A percentile compares a stretch with the other conserved stretches of the same genome.
Conservation (phyloP, 2,797 vertebrate species). For the Crax fasciolata region DNA sequence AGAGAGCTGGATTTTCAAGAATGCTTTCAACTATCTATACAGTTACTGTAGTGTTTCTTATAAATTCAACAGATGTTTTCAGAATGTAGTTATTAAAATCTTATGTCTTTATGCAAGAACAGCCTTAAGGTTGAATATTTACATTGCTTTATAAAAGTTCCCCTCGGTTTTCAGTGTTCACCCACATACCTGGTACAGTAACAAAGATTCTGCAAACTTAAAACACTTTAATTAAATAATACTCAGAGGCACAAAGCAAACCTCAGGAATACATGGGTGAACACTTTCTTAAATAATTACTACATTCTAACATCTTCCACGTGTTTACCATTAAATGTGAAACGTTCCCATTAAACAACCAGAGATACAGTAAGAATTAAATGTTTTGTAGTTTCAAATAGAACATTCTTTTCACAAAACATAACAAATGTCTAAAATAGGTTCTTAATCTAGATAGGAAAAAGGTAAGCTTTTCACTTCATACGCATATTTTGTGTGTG, state of each 20-base stretch:
- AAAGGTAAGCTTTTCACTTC: slow-evolving; percentile 87
- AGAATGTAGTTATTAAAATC: slow-evolving; percentile 85
- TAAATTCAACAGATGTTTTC: slow-evolving; percentile 84
- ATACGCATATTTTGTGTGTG: slow-evolving; percentile 82
- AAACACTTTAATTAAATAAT: slow-evolving; percentile 86
- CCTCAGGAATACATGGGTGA: slow-evolving; percentile 84
- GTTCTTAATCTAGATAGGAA: slow-evolving; percentile 88
- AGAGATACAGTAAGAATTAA: slow-evolving; percentile 88
- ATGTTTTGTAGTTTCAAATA: slow-evolving; percentile 87
- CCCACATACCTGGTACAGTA: slow-evolving; percentile 85
- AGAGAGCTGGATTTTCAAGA: slow-evolving; percentile 84
- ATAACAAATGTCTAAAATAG: slow-evolving; percentile 89
- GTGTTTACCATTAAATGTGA: slow-evolving; percentile 84
- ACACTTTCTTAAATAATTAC: slow-evolving; percentile 83
- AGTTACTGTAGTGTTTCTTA: slow-evolving; percentile 81
- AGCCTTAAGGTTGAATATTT: slow-evolving; percentile 85
- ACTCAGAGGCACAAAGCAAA: slow-evolving; percentile 88
- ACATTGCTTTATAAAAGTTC: slow-evolving; percentile 89
- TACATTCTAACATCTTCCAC: slow-evolving; percentile 86
- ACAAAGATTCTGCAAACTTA: slow-evolving; percentile 86
- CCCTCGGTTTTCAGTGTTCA: slow-evolving; percentile 85
- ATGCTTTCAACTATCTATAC: slow-evolving; percentile 84
- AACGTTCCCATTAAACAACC: slow-evolving; percentile 83
- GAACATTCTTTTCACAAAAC: slow-evolving; percentile 88
- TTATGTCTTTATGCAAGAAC: slow-evolving; percentile 82